phyloP scores from a whole-genome alignment of 2,797 vertebrate genomes.

The Prunella strophiata region DNA sequence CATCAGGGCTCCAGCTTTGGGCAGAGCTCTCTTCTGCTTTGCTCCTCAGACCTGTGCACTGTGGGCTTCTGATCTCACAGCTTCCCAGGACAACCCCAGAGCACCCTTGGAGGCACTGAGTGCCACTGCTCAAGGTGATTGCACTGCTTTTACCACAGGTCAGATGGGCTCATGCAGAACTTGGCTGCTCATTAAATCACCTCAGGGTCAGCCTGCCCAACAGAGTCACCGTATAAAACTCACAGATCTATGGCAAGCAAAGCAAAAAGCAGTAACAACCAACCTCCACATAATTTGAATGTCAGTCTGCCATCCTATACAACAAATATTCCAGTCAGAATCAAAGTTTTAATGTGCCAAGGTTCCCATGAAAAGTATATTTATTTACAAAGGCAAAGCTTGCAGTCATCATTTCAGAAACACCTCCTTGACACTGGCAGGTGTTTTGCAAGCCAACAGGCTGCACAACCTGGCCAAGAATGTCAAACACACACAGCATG shows the following conservation, averaged over 20 bases:
- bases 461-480: constrained; percentile 2
- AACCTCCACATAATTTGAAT: background rate
- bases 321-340: background rate
- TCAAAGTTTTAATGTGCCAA: background rate
- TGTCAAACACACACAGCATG: background rate
- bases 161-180: background rate
- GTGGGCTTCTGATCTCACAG: background rate
- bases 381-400: background rate
- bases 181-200: background rate
- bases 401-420: constrained; percentile 16
- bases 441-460: background rate
- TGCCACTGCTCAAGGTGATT: background rate
- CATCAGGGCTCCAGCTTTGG: background rate
- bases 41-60: background rate
- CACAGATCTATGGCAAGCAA: background rate
- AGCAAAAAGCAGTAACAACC: background rate
- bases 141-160: background rate
- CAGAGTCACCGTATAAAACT: background rate
- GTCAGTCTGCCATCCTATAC: background rate
- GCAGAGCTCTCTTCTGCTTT: background rate
- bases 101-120: background rate
- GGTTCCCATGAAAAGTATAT: background rate
- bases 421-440: background rate
- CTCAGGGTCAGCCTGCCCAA: background rate
- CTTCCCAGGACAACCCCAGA: background rate